Conservation (phyloP, 1,140 invertebrate species). For the Ctenoplectra terminalis region DNA sequence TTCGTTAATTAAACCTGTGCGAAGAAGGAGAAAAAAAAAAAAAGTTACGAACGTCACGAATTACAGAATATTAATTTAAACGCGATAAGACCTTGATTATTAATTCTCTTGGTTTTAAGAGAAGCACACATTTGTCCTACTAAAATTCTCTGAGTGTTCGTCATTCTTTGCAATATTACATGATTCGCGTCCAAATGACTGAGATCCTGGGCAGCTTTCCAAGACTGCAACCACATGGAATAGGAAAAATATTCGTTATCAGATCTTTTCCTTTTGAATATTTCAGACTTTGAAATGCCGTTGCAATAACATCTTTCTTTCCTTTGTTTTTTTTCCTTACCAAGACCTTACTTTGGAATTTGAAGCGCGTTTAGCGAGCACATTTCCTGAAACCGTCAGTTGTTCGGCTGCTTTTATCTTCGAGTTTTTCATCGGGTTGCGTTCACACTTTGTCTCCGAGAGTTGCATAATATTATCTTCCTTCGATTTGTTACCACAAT, state of each 20-base stretch:
- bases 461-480: background rate
- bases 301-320: conserved; percentile 15
- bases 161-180: conserved; percentile 63
- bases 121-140: conserved; percentile 65
- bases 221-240: conserved; percentile 36
- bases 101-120: conserved; percentile 59
- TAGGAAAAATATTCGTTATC: conserved; percentile 43
- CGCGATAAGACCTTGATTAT: conserved; percentile 39
- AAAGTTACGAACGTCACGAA: background rate
- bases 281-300: conserved; percentile 26
- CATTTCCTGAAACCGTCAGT: conserved; percentile 17
- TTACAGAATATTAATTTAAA: conserved; percentile 1
- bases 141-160: conserved; percentile 65
- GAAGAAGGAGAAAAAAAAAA: conserved; percentile 1
- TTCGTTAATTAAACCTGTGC: conserved; percentile 56
- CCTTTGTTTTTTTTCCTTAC: background rate
- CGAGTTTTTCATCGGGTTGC: background rate
- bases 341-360: conserved; percentile 42
- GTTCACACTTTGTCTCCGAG: background rate
- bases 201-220: conserved; percentile 48
- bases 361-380: conserved; percentile 8
- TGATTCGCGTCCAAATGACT: conserved; percentile 59
- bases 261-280: conserved; percentile 38
- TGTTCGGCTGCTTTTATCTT: conserved; percentile 22
- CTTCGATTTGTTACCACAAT: no score